These are phyloP conservation scores for Mustela nigripes DNA, from an alignment of 2,113 vertebrate genomes.

Conservation along the genomic window DNA sequence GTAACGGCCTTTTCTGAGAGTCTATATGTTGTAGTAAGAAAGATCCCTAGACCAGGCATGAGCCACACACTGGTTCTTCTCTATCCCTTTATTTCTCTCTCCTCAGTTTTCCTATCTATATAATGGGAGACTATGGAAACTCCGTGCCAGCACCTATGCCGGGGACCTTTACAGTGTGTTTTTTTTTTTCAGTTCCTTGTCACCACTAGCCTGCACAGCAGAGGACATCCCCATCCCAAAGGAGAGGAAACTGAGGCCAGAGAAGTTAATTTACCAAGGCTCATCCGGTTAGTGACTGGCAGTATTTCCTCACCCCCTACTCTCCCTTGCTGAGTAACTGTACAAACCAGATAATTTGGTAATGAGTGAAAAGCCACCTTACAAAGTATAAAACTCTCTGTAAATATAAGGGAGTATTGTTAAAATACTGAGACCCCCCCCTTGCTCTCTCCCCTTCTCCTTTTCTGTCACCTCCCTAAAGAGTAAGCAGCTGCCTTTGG, in stretches of 20 bases:
- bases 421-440: neutral
- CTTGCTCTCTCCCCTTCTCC: neutral
- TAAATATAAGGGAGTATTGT: slow-evolving; percentile 27
- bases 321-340: neutral
- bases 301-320: neutral
- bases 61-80: neutral
- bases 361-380: slow-evolving; percentile 46
- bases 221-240: neutral
- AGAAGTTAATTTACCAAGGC: slow-evolving; percentile 43
- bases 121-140: neutral
- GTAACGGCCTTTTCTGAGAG: neutral
- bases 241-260: slow-evolving; percentile 39
- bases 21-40: neutral
- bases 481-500: slow-evolving; percentile 67
- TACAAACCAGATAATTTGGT: slow-evolving; percentile 63
- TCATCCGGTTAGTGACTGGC: slow-evolving; percentile 28
- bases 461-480: slow-evolving; percentile 40
- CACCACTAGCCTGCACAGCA: neutral
- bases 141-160: neutral
- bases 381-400: neutral
- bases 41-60: neutral
- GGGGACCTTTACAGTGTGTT: neutral
- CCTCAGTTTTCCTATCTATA: neutral
- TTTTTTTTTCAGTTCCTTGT: neutral
- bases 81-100: neutral